A percentile compares a stretch with the other conserved stretches of the same genome.
Evolutionary conservation across 2,113 vertebrate species (phyloP).

Genomic region (Dendropsophus ebraccatus): DNA sequence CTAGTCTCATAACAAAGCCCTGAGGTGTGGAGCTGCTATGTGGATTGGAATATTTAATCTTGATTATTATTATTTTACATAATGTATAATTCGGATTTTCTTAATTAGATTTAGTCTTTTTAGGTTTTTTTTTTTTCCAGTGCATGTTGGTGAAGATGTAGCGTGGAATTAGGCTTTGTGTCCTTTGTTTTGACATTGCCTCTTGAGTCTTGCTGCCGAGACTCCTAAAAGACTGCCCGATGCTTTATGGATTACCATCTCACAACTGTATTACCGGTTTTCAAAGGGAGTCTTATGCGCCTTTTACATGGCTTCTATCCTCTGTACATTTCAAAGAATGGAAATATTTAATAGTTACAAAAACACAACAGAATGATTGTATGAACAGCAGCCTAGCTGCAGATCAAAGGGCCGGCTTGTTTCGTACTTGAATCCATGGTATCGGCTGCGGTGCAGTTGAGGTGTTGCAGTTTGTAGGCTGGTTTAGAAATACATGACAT

Average conservation of each 20-base stretch:
- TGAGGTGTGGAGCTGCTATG: neutral
- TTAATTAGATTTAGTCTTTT: constrained; percentile 36
- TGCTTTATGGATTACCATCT: constrained; percentile 70
- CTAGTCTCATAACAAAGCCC: neutral
- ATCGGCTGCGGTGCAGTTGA: constrained; percentile 62
- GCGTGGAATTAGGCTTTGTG: constrained; percentile 60
- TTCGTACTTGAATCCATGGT: constrained; percentile 44
- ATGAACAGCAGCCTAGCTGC: constrained; percentile 65
- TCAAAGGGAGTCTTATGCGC: constrained; percentile 66
- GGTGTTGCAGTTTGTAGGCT: constrained; percentile 45
- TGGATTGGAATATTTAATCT: constrained; percentile 25
- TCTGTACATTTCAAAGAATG: constrained; percentile 73
- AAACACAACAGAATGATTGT: constrained; percentile 61
- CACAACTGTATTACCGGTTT: constrained; percentile 74
- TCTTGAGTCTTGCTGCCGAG: constrained; percentile 69
- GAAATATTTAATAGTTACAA: constrained; percentile 63
- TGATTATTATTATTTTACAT: neutral
- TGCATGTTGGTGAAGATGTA: constrained; percentile 6
- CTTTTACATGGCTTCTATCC: constrained; percentile 74
- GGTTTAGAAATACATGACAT: constrained; percentile 64
- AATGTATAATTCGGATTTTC: constrained; percentile 16
- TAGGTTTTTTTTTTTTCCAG: neutral
- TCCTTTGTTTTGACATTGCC: constrained; percentile 67
- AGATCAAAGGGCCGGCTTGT: constrained; percentile 37
- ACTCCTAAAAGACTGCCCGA: constrained; percentile 67